Evolutionary conservation across 1,140 invertebrate species (phyloP).

Genomic region (Bombus confusus): DNA sequence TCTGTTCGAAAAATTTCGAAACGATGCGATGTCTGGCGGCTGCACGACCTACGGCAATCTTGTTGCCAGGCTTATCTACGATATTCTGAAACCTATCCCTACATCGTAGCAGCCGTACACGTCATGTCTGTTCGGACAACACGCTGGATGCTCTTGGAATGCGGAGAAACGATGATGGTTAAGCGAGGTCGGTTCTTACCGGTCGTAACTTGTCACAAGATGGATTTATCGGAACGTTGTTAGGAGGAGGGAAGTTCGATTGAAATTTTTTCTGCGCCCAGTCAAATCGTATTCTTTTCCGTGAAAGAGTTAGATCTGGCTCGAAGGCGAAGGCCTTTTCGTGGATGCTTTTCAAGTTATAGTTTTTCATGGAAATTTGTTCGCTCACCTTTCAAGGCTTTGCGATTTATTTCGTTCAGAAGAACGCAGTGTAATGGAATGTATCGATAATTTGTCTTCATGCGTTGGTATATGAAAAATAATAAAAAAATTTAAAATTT

Average conservation of each 20-base stretch:
- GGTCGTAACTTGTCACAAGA: not conserved
- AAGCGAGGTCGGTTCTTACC: slow-evolving; percentile 20
- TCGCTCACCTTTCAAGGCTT: too few relatives aligned
- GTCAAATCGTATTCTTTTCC: too few relatives aligned
- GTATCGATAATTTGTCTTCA: too few relatives aligned
- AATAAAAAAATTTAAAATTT: too few relatives aligned
- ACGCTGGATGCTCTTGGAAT: slow-evolving; percentile 15
- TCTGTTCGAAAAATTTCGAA: slow-evolving; percentile 35
- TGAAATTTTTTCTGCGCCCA: not conserved
- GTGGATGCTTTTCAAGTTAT: too few relatives aligned
- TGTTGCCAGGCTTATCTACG: not conserved
- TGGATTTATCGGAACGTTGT: not conserved
- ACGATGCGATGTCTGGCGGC: not conserved
- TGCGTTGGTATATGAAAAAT: too few relatives aligned
- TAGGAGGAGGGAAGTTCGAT: not conserved
- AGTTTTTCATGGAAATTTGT: too few relatives aligned
- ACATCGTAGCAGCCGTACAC: not conserved
- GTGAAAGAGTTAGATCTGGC: too few relatives aligned
- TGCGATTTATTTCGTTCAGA: too few relatives aligned
- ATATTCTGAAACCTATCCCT: slow-evolving; percentile 1
- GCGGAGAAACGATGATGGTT: slow-evolving; percentile 28
- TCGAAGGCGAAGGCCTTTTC: too few relatives aligned
- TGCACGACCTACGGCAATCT: slow-evolving; percentile 40
- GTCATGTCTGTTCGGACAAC: not conserved
- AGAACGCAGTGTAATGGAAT: too few relatives aligned